Percentiles rank a stretch among this genome's conserved stretches.
Evolutionary conservation across 2,888 invertebrate species (phyloP).

Genomic region (Agrochola lychnidis): DNA sequence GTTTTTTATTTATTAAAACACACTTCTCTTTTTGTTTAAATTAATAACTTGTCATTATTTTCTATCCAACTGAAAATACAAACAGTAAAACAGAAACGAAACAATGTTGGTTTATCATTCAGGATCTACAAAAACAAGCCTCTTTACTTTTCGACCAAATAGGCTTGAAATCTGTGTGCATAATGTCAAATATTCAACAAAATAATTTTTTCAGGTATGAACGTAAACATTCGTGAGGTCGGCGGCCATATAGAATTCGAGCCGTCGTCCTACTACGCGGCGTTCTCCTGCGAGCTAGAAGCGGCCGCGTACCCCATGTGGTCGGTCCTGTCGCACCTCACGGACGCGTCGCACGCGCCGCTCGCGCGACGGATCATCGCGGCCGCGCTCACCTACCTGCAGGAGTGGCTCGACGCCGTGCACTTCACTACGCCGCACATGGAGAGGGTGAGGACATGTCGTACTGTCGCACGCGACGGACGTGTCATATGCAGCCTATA

Average conservation of each 20-base stretch:
- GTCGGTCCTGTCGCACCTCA: slow-evolving; percentile 97
- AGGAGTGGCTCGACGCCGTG: slow-evolving; percentile 97
- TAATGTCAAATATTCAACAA: neutral
- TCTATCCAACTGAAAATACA: neutral
- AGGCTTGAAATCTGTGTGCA: neutral
- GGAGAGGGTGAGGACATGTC: slow-evolving; percentile 86
- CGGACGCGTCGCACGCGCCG: slow-evolving; percentile 93
- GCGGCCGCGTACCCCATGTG: slow-evolving; percentile 99
- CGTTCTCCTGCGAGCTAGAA: slow-evolving; percentile 99
- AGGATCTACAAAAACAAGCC: neutral
- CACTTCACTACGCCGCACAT: slow-evolving; percentile 92
- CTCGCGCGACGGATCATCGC: slow-evolving; percentile 94
- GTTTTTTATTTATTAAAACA: neutral
- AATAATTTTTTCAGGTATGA: slow-evolving; percentile 94
- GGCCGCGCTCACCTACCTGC: slow-evolving; percentile 94
- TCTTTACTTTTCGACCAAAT: neutral
- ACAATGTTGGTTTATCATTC: neutral
- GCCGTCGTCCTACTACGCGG: slow-evolving; percentile 99
- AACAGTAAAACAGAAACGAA: neutral
- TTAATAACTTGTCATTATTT: neutral
- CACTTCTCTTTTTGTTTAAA: neutral
- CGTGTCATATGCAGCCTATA: neutral
- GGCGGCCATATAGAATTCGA: slow-evolving; percentile 98
- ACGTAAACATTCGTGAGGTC: slow-evolving; percentile 97
- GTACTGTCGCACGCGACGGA: too few relatives aligned